Evolutionary conservation across 2,797 vertebrate genomes (phyloP), one percentile per base, ranked within the genome.

Genomic region (Helicolenus hilgendorfi): DNA sequence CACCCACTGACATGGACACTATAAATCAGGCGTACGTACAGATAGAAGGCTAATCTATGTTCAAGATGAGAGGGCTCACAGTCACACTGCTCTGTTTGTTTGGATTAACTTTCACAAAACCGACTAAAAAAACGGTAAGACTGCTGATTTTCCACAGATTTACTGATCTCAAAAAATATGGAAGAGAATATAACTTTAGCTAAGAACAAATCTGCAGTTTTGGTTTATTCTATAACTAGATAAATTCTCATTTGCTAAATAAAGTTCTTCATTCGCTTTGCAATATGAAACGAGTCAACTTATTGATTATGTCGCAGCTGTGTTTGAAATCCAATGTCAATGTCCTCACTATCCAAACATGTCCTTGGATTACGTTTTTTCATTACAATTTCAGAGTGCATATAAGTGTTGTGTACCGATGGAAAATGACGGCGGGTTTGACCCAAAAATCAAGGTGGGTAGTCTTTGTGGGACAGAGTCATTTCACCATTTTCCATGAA

Each of bases 61-160:
- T 67, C 36, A 86, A 58, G 27, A 89, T 89, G 80, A 77, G 35
- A 64, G 22, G 8, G 2, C 2, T 80, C 3, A 4, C 36, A 38
- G 1, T 38, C 36, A 38, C 3, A 13, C n/a, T 77, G 2, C 27
- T 81, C 22, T 58, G 27, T 78, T 38, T 84, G 63, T 0, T 59
- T n/a, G 76, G 59, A 71, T 22, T 79, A 2, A 3, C 15, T 63
- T 4, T 72, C 1, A 1, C 11, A 18, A 24, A 1, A 2, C 18
- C 2, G 0, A 0, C 35, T n/a, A 0, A 13, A 41, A 41, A 5
- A 35, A 2, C 1, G 8, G 53, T 22, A 56, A 56, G 20, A 11
- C 53, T 56, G 38, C 13, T 41, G 13, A 41, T 58, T 49, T 45
- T 77, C 41, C 4, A 2, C 7, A 11, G 3, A 62, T 70, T 38